Base-by-base conservation (phyloP, 2,797 vertebrate genomes). In the Myiothlypis coronata region DNA sequence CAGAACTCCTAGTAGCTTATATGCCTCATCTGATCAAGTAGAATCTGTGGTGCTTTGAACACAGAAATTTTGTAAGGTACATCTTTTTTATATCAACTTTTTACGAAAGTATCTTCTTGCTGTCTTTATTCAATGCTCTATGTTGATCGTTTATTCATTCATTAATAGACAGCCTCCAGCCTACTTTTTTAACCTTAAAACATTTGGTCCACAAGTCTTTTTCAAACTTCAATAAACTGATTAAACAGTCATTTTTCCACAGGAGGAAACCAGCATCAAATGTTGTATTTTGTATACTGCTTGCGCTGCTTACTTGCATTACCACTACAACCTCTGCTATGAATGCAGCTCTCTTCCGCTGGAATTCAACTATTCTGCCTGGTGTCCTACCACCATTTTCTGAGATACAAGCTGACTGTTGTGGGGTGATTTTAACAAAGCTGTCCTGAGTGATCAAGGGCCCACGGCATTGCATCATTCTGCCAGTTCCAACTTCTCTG, bases 301-400 rank as follows among this genome's bases (percentile, higher is more conserved):
- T 63, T 61, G 43, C 0, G 0, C 11, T 65, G 28, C 59, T 84
- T 81, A 35, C 3, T 61, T 69, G 7, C 12, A 6, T 34, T 74
- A n/a, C 12, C 24, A 46, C 10, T 60, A 20, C 10, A 30, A 47
- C 12, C 21, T 78, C 35, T 90, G 13, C 34, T 55, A 11, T 35
- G 70, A 81, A 34, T 41, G 20, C 17, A 20, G 1, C 15, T 57
- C 12, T 34, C 39, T 80, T 83, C 26, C 14, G 28, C 17, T 52
- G 52, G 34, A 88, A 81, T 86, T 69, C 67, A 34, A 17, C 30
- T 60, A 3, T 50, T 75, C 27, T 78, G 18, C 5, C 4, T 7
- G 37, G 17, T 50, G 14, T 71, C 56, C 41, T 78, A 46, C 14
- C 17, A 53, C 26, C 18, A 20, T 35, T 61, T 83, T 56, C 47